Evolutionary conservation across 2,113 vertebrate species (phyloP), one percentile per base, ranked within the genome.

Genomic region (Chascanopsetta lugubris): DNA sequence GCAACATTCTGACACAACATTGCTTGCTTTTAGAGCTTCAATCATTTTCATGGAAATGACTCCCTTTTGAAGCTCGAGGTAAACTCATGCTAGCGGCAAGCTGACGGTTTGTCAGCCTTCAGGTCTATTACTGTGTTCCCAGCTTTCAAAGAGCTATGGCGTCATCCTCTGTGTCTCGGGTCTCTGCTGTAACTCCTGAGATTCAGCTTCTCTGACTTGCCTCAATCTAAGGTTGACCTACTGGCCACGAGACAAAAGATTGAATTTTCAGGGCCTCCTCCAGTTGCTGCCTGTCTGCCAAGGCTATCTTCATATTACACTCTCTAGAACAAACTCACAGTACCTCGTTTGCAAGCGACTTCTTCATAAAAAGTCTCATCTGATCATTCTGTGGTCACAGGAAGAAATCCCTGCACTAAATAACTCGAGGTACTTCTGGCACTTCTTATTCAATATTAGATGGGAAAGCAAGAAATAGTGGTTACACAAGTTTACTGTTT

Each of bases 201-300:
- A 43, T 22, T 73, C 34, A 29, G 17, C 24, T 51, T 32, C 46
- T 50, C 21, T 25, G 21, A 61, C 61, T 72, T 49, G 34, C 43
- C 21, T 78, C 49, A 9, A 25, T 47, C 76, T 64, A 22, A 60
- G 38, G 5, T 38, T 47, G 61, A 83, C 75, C 74, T 61, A 36
- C 55, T 70, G 65, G 61, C 75, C 12, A 4, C 30, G 4, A 20
- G 10, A 83, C 63, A 70, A 69, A 67, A 72, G 70, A 72, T 69
- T 15, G 60, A 54, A 42, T 77, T 80, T 54, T 69, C 65, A 54
- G 42, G 43, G 29, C 26, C 62, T 70, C 64, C 56, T 77, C 42
- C 59, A 27, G 61, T 62, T 1, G 6, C 51, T 1, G 49, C 29
- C 5, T 54, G 48, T 57, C 48, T 66, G 67, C 71, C 71, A 67